Conservation (phyloP, 2,797 vertebrate species). For the Pseudochaenichthys georgianus region DNA sequence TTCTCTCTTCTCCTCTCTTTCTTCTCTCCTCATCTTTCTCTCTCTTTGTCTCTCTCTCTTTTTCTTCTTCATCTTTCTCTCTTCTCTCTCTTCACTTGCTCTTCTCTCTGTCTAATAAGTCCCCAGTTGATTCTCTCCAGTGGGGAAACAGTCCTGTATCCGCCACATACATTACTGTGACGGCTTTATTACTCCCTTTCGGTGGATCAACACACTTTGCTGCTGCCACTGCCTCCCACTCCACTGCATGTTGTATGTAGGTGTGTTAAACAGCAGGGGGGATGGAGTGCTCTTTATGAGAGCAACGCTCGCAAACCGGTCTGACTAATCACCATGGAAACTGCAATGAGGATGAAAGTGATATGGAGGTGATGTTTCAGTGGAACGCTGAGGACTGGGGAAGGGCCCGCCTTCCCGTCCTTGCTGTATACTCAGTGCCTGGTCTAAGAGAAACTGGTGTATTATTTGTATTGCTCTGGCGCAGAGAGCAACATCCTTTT, state of each 20-base stretch:
- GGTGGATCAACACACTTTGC: constrained; percentile 49
- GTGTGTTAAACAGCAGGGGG: constrained; percentile 57
- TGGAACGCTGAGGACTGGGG: constrained; percentile 25
- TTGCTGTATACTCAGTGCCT: not conserved
- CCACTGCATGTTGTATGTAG: constrained; percentile 53
- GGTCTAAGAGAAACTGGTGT: not conserved
- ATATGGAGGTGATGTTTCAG: constrained; percentile 60
- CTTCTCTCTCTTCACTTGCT: too few species aligned
- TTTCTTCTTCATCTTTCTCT: too few species aligned
- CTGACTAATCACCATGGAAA: constrained; percentile 79
- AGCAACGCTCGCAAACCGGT: constrained; percentile 37
- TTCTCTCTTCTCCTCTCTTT: too few species aligned
- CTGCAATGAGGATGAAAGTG: constrained; percentile 59
- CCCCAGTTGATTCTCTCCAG: constrained; percentile 28
- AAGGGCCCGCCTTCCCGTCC: constrained; percentile 8
- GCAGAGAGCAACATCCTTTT: constrained; percentile 2
- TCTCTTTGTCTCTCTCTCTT: too few species aligned
- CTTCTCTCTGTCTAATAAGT: too few species aligned
- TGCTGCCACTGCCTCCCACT: constrained; percentile 43
- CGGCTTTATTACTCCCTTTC: constrained; percentile 74
- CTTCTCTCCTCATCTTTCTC: too few species aligned
- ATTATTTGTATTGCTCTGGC: constrained; percentile 10
- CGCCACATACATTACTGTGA: constrained; percentile 66
- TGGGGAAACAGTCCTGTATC: constrained; percentile 47
- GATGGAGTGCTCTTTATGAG: constrained; percentile 52